Percentiles rank a stretch among this genome's conserved stretches.
Conservation (phyloP, 2,113 vertebrate genomes). For the Lasiurus borealis region DNA sequence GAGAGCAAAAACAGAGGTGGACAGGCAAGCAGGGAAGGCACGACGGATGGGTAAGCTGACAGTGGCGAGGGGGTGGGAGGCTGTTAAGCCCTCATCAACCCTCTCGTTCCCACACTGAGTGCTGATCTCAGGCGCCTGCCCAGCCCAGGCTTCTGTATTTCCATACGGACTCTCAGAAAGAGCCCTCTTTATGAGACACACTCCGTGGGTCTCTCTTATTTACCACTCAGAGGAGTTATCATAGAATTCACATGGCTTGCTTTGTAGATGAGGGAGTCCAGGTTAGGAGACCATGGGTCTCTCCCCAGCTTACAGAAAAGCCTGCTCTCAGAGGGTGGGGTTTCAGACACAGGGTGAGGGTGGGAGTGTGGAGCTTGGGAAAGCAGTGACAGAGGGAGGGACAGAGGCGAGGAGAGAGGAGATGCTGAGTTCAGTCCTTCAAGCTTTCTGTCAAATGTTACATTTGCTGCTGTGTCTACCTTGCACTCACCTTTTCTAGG, state of each 20-base stretch:
- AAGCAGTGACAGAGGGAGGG: neutral
- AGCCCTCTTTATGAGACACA: neutral
- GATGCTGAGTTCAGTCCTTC: neutral
- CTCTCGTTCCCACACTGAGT: neutral
- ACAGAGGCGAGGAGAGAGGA: neutral
- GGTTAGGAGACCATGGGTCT: neutral
- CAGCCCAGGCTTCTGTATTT: neutral
- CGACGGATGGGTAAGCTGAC: neutral
- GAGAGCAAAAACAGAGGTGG: neutral
- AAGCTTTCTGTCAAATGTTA: neutral
- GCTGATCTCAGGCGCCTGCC: neutral
- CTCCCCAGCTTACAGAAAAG: neutral
- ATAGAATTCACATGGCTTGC: neutral
- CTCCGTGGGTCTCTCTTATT: neutral
- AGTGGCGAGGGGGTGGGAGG: rapidly evolving
- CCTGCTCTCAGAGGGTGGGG: neutral
- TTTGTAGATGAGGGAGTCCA: neutral
- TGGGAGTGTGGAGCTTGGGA: too few relatives aligned
- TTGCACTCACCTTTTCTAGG: neutral
- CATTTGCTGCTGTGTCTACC: neutral
- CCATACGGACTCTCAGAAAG: neutral
- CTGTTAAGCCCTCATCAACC: neutral
- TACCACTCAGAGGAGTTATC: too few relatives aligned
- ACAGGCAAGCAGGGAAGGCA: neutral
- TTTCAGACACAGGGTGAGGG: neutral